Conservation (phyloP, 1,140 invertebrate species). For the Trypoxylus dichotomus region DNA sequence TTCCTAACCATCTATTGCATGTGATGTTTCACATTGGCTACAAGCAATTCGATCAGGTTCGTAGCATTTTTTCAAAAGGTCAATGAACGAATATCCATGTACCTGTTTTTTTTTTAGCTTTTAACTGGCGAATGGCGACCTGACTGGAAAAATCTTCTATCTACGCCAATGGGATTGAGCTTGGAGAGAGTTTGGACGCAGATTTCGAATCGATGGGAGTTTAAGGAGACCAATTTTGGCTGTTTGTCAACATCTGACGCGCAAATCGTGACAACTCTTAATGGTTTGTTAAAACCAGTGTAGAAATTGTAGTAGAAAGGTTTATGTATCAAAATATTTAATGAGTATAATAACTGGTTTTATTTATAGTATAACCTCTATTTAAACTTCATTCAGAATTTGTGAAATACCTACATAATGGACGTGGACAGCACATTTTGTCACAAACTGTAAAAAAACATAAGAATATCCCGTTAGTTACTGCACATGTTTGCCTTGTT, state of each 20-base stretch:
- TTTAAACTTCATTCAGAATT: too few relatives aligned
- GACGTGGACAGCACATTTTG: too few relatives aligned
- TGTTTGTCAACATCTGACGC: constrained; percentile 24
- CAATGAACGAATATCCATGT: not conserved
- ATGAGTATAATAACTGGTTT: too few relatives aligned
- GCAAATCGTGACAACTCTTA: constrained; percentile 20
- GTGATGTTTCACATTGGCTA: constrained; percentile 77
- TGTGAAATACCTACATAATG: too few relatives aligned
- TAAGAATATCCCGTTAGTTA: too few relatives aligned
- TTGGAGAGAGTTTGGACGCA: constrained; percentile 58
- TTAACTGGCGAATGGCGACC: constrained; percentile 58
- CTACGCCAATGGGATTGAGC: constrained; percentile 59
- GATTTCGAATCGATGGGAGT: constrained; percentile 57
- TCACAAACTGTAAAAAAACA: too few relatives aligned
- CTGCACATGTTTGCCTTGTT: too few relatives aligned
- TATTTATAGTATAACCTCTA: too few relatives aligned
- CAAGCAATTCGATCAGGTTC: constrained; percentile 69
- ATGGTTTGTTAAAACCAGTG: not conserved
- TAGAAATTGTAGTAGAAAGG: too few relatives aligned
- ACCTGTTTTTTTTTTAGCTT: constrained; percentile 46
- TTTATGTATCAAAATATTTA: too few relatives aligned
- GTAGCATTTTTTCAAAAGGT: constrained; percentile 34
- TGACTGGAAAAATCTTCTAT: constrained; percentile 59
- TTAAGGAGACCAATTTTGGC: constrained; percentile 47
- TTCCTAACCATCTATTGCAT: constrained; percentile 64